Base-by-base conservation (phyloP, 2,888 invertebrate genomes). In the Cephus runcator region DNA sequence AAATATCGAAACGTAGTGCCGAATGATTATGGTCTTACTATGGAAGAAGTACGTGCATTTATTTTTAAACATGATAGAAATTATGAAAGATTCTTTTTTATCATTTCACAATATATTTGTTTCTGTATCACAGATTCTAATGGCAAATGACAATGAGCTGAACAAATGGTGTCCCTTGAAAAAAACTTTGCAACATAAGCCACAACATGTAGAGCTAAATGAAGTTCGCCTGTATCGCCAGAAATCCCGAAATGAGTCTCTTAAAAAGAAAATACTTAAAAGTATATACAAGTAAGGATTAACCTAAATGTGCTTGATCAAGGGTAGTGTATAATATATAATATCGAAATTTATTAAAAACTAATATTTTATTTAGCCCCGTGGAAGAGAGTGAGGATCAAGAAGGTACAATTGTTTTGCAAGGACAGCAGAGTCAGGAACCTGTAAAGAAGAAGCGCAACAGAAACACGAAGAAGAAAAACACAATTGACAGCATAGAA, bases 91-190 rank as follows among this genome's bases (percentile, higher is more conserved):
- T 40, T 15, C n/a, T 76, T 23, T 23, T 75, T 77, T 30, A 74
- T 77, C 69, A 34, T 35, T 69, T 40, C 69, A 79, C 73, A 33
- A 34, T 30, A 79, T 73, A 76, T 75, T 82, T 84, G 79, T 81
- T 76, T 83, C 83, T 81, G 75, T 56, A 71, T 91, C 92, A 34
- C 88, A 98, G 97, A 98, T 99, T 87, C 93, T 99, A 78, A 92
- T 94, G 85, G 98, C 98, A 0, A 96, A 97, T 88, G 99, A 99
- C 90, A 96, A 95, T 84, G 99, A 99, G 91, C 92, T 99, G 12
- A 99, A 99, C 87, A 95, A 95, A 86, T 99, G 99, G 99, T 98
- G 96, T 84, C 97, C 98, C 0, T 92, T 99, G 6, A 98, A 97
- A 92, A 97, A 96, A 92, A 94, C 97, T 0, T 93, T 96, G n/a